Evolutionary conservation across 2,888 invertebrate species (phyloP).

Genomic region (Lysandra coridon): DNA sequence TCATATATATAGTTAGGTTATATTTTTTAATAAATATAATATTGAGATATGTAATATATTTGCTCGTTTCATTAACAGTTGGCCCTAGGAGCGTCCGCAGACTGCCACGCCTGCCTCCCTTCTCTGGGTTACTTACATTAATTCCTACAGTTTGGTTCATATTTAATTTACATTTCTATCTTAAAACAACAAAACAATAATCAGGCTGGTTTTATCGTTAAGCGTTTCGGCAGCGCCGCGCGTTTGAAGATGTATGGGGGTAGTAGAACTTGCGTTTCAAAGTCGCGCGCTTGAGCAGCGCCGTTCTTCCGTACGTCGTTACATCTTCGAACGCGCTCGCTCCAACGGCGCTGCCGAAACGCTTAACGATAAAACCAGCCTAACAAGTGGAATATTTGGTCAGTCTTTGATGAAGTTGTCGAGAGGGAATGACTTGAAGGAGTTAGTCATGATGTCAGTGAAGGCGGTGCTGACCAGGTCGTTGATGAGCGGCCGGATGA

Average conservation of each 20-base stretch:
- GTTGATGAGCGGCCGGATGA: conserved; percentile 88
- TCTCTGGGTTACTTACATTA: background rate
- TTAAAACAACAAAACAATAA: too few species aligned
- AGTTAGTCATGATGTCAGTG: conserved; percentile 89
- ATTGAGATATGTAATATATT: conserved; percentile 79
- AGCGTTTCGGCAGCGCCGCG: too few species aligned
- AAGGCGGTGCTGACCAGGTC: conserved; percentile 91
- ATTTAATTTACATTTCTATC: too few species aligned
- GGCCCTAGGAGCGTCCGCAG: background rate
- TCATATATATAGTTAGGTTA: conserved; percentile 81
- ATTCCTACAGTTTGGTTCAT: background rate
- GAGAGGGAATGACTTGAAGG: conserved; percentile 87
- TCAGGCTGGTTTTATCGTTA: too few species aligned
- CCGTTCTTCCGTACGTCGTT: too few species aligned
- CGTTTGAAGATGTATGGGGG: too few species aligned
- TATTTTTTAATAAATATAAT: conserved; percentile 81
- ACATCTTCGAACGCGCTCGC: too few species aligned
- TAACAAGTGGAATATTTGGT: conserved; percentile 31
- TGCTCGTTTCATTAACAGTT: conserved; percentile 53
- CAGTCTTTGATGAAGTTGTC: conserved; percentile 80
- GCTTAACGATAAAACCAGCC: background rate
- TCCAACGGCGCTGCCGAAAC: too few species aligned
- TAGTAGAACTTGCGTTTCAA: too few species aligned
- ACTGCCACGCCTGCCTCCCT: background rate
- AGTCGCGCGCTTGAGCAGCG: too few species aligned